A percentile compares a stretch with the other conserved stretches of the same genome.
phyloP scores from a whole-genome alignment of 2,888 invertebrate species.

The Mellilla xanthometata region DNA sequence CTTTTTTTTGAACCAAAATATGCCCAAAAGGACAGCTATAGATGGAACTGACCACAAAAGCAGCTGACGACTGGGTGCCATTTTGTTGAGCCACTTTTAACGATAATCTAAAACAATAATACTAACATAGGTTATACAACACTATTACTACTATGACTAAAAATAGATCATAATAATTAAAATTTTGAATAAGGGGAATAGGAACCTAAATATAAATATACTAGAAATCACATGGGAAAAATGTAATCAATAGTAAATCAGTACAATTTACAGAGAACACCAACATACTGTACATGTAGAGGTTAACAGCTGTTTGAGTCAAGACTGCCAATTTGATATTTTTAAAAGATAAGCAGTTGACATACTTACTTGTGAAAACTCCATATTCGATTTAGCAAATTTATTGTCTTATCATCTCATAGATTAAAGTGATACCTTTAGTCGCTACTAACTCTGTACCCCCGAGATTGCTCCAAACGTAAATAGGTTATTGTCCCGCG shows the following conservation, averaged over 20 bases:
- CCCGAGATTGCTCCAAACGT: slow-evolving; percentile 29
- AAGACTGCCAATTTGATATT: slow-evolving; percentile 30
- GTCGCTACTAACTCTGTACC: slow-evolving; percentile 31
- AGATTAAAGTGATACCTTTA: slow-evolving; percentile 34
- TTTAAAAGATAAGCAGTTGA: slow-evolving; percentile 46
- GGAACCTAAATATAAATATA: no score
- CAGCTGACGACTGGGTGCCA: slow-evolving; percentile 90
- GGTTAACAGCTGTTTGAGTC: slow-evolving; percentile 12
- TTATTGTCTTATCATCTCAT: slow-evolving; percentile 32
- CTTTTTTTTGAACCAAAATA: slow-evolving; percentile 92
- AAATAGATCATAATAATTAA: no score
- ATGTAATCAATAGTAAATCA: no score
- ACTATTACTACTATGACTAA: no score
- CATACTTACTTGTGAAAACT: slow-evolving; percentile 50
- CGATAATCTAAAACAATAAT: slow-evolving; percentile 73
- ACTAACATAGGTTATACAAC: background rate
- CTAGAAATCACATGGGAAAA: no score
- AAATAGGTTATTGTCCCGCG: slow-evolving; percentile 54
- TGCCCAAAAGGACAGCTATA: slow-evolving; percentile 89
- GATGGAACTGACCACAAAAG: slow-evolving; percentile 91
- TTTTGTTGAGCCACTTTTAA: slow-evolving; percentile 88
- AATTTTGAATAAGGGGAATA: no score
- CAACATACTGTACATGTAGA: no score
- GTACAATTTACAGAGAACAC: no score
- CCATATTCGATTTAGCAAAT: slow-evolving; percentile 44